Conservation (phyloP, 2,888 invertebrate genomes). For the Chymomyza caudatula region DNA sequence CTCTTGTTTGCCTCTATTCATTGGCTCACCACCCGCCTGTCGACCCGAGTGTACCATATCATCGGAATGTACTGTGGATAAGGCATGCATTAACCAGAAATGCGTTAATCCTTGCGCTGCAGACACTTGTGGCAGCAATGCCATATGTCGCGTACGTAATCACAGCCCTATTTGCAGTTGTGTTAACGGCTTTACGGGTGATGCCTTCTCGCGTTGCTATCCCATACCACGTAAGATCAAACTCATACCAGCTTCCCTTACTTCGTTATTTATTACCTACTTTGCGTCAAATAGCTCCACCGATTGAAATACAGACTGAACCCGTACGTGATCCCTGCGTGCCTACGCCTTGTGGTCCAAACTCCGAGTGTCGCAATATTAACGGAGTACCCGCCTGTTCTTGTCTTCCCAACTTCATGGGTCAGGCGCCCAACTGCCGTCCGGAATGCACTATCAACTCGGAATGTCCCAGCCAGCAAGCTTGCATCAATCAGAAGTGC, state of each 20-base stretch:
- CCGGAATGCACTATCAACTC: conserved; percentile 86
- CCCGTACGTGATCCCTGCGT: conserved; percentile 81
- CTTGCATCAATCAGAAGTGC: conserved; percentile 87
- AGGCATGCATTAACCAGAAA: conserved; percentile 87
- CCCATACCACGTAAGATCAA: conserved; percentile 78
- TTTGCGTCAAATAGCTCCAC: conserved; percentile 55
- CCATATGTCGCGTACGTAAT: conserved; percentile 86
- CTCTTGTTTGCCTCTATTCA: conserved; percentile 85
- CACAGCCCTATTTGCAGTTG: conserved; percentile 90
- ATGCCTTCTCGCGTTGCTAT: conserved; percentile 85
- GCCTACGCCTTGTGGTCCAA: conserved; percentile 85
- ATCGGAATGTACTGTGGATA: conserved; percentile 85
- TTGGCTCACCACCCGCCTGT: conserved; percentile 87
- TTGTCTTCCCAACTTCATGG: conserved; percentile 83
- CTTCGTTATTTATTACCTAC: neutral
- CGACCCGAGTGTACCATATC: conserved; percentile 88
- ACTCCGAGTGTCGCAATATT: conserved; percentile 82
- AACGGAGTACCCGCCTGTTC: conserved; percentile 83
- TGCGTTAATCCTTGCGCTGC: conserved; percentile 88
- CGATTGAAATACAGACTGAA: conserved; percentile 55
- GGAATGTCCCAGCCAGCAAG: conserved; percentile 84
- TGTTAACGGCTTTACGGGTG: conserved; percentile 84
- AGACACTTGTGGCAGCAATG: conserved; percentile 82
- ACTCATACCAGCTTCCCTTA: neutral
- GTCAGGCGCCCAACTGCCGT: conserved; percentile 85